phyloP scores from a whole-genome alignment of 2,797 vertebrate species.

The Enteromius radiatus region DNA sequence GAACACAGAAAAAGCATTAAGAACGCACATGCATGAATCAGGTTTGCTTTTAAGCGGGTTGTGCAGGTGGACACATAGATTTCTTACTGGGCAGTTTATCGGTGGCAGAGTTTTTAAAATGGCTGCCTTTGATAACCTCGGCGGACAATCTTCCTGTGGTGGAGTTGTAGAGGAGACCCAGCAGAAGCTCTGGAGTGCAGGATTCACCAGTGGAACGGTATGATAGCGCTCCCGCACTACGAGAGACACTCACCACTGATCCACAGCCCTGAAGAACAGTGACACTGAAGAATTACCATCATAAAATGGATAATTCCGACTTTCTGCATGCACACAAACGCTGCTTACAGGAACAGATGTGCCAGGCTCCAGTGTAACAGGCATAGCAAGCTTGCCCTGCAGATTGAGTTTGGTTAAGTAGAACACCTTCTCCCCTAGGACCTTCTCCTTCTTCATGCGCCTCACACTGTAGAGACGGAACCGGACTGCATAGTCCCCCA shows the following conservation, averaged over 20 bases:
- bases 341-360: conserved; percentile 90
- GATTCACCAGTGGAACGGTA: conserved; percentile 90
- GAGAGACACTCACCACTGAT: conserved; percentile 92
- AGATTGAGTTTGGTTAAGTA: conserved; percentile 97
- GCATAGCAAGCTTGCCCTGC: conserved; percentile 95
- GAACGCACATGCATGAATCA: conserved; percentile 27
- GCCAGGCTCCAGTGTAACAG: conserved; percentile 93
- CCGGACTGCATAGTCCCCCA: conserved; percentile 92
- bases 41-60: conserved; percentile 5
- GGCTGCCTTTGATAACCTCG: conserved; percentile 97
- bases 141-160: conserved; percentile 92
- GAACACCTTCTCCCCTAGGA: conserved; percentile 97
- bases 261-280: conserved; percentile 84
- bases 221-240: conserved; percentile 89
- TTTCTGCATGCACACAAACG: conserved; percentile 24
- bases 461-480: conserved; percentile 95
- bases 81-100: conserved; percentile 94
- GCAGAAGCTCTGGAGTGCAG: conserved; percentile 89
- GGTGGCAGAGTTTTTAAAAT: conserved; percentile 93
- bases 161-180: conserved; percentile 95
- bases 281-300: background rate
- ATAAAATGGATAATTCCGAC: background rate
- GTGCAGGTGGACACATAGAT: background rate
- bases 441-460: conserved; percentile 95
- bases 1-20: conserved; percentile 57